phyloP scores from a whole-genome alignment of 2,113 vertebrate genomes.

The Heloderma charlesbogerti region DNA sequence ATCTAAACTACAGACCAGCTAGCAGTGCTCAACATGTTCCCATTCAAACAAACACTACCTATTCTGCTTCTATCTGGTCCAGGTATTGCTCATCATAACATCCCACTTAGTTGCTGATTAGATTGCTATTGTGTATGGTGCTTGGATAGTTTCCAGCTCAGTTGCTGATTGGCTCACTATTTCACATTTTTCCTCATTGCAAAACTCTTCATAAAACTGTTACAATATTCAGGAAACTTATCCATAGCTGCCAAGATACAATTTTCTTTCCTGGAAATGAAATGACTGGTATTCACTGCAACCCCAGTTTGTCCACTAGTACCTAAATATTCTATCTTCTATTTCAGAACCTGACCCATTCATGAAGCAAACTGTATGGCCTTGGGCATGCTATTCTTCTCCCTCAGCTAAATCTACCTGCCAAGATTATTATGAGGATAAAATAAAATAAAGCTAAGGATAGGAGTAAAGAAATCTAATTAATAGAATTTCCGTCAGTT shows the following conservation, averaged over 20 bases:
- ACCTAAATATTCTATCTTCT: not conserved
- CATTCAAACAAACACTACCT: not conserved
- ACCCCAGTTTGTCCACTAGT: not conserved
- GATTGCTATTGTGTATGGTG: not conserved
- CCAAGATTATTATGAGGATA: constrained; percentile 1
- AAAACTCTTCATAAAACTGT: not conserved
- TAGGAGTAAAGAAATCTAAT: constrained; percentile 18
- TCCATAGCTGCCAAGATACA: not conserved
- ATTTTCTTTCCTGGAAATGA: constrained; percentile 6
- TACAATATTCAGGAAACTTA: constrained; percentile 2
- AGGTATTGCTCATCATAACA: not conserved
- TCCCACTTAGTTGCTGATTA: not conserved
- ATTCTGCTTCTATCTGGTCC: not conserved
- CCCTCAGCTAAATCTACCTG: not conserved
- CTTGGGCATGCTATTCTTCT: not conserved
- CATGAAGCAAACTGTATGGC: not conserved
- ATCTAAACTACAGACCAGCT: not conserved
- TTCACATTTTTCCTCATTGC: not conserved
- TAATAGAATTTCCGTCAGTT: constrained; percentile 26
- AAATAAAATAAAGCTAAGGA: constrained; percentile 10
- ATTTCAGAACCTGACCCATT: not conserved
- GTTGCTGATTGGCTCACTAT: not conserved
- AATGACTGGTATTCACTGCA: not conserved
- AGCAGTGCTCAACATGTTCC: not conserved
- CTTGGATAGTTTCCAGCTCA: not conserved